phyloP scores from a whole-genome alignment of 1,140 invertebrate species.

The Ridgeia piscesae region DNA sequence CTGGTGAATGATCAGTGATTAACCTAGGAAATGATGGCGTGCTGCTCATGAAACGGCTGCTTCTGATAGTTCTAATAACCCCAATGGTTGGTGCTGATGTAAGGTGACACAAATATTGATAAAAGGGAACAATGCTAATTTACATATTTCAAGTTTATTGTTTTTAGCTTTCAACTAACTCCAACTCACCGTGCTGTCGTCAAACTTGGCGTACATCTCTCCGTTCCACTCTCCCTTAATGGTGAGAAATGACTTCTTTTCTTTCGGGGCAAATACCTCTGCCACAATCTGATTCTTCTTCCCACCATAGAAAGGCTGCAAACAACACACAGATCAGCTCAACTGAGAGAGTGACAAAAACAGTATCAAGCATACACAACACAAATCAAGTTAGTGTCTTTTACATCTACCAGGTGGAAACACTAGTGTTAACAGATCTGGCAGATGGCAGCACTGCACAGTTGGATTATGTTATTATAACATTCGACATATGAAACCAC shows the following conservation, averaged over 20 bases:
- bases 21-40: too few relatives aligned
- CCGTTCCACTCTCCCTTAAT: constrained; percentile 96
- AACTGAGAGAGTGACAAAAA: neutral
- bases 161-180: neutral
- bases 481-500: too few relatives aligned
- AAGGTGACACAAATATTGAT: neutral
- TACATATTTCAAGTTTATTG: neutral
- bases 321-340: constrained; percentile 12
- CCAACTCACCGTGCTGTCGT: neutral
- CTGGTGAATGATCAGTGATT: too few relatives aligned
- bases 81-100: neutral
- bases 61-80: too few relatives aligned
- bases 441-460: too few relatives aligned
- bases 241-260: constrained; percentile 84
- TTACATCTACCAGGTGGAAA: neutral
- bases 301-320: constrained; percentile 62
- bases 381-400: neutral
- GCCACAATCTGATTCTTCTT: constrained; percentile 60
- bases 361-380: neutral
- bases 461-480: too few relatives aligned
- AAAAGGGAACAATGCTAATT: neutral
- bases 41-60: too few relatives aligned
- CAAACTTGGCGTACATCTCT: constrained; percentile 78
- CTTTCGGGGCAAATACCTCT: constrained; percentile 65
- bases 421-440: neutral